Evolutionary conservation across 2,888 invertebrate genomes (phyloP), one percentile per base, ranked within the genome.

Genomic region (Phaedon cochleariae): DNA sequence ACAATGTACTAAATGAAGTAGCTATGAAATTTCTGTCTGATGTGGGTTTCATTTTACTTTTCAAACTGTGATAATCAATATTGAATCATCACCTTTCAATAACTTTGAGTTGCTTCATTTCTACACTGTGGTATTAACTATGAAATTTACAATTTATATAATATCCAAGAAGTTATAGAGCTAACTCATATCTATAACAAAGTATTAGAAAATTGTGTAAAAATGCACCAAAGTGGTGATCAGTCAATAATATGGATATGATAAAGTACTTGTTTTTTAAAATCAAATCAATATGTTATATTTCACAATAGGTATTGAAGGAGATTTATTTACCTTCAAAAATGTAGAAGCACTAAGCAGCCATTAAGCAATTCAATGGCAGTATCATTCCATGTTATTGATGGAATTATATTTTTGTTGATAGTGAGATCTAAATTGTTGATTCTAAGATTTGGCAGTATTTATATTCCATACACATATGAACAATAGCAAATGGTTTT

Each of bases 1-100:
- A 60, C 64, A 58, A 49, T 64, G 57, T 61, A 61, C 64, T 60
- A 64, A 65, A 53, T 64, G 52, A 48, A 63, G 58, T 67, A 60
- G 48, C 52, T 67, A 64, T n/a, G 31, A 20, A 41, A 59, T 26
- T 57, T 22, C 15, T 17, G 17, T 45, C 12, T 26, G 45, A 22
- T 45, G 12, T 57, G 46, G 12, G 15, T 48, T 48, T 12, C 9
- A 22, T 9, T 15, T 49, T 65, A 52, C 54, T 59, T 51, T 48
- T 62, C 51, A 48, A 58, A 66, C 66, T 66, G 66, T 66, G 66
- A 66, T 66, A 66, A 59, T 45, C 26, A 54, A 52, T 26, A 58
- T 52, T 58, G 37, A 64, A 65, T 52, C 57, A 57, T 54, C 52
- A 59, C 53, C 22, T 64, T 34, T 12, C 51, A 37, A 46, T 54